Conservation (phyloP, 2,888 invertebrate genomes). For the Steinernema scapterisci region DNA sequence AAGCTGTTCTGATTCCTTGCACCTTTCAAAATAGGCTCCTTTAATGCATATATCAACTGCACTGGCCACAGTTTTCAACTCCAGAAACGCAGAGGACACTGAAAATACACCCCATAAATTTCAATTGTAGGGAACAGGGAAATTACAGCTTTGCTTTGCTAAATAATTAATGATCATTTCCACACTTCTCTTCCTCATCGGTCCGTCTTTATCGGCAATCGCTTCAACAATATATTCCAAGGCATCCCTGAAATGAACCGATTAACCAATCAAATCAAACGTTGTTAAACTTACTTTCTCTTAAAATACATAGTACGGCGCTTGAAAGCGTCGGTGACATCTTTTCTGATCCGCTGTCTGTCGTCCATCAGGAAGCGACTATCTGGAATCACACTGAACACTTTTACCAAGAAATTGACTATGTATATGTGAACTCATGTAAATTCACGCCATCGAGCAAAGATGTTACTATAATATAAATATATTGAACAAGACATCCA, state of each 20-base stretch:
- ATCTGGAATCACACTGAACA: not conserved
- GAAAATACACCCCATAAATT: not conserved
- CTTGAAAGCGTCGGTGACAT: not conserved
- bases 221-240: not conserved
- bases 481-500: no score
- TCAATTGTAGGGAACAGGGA: not conserved
- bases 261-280: not conserved
- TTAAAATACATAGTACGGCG: constrained; percentile 6
- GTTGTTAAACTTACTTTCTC: not conserved
- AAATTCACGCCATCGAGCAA: no score
- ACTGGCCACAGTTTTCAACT: not conserved
- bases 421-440: no score
- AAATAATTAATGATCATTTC: constrained; percentile 48
- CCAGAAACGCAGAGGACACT: not conserved
- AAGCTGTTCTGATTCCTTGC: not conserved
- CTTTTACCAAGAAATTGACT: no score
- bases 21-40: constrained; percentile 18
- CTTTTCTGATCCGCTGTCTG: not conserved
- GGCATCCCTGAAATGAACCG: not conserved
- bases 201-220: constrained; percentile 40
- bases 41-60: constrained; percentile 2
- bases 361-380: not conserved
- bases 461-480: no score
- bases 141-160: constrained; percentile 51
- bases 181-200: constrained; percentile 45